These are phyloP conservation scores for Acrobasis consociella DNA, from an alignment of 2,888 invertebrate species.

Conservation along the genomic window DNA sequence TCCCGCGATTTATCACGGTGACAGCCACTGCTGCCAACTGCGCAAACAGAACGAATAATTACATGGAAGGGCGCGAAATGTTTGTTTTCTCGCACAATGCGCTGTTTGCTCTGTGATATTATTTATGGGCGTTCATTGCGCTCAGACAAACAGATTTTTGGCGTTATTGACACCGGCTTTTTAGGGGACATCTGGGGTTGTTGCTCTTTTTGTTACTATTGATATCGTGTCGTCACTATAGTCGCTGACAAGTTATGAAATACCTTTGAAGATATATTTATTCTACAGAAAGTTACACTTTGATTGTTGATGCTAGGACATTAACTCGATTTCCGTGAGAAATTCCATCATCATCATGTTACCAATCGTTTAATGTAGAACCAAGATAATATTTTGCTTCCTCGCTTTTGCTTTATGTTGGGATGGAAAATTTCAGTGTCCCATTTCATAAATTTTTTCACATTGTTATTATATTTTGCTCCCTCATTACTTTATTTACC, in stretches of 20 bases:
- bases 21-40: slow-evolving; percentile 67
- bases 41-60: slow-evolving; percentile 62
- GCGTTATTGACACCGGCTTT: slow-evolving; percentile 57
- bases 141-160: slow-evolving; percentile 63
- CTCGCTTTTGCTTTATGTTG: no score
- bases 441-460: no score
- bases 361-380: no score
- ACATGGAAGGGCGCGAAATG: slow-evolving; percentile 63
- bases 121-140: slow-evolving; percentile 65
- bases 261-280: no score
- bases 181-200: slow-evolving; percentile 31
- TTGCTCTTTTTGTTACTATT: slow-evolving; percentile 24
- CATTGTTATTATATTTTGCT: no score
- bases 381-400: no score
- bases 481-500: no score
- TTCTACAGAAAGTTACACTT: no score
- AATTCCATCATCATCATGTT: no score
- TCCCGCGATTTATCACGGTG: slow-evolving; percentile 60
- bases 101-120: slow-evolving; percentile 62
- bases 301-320: no score
- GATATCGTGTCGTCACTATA: slow-evolving; percentile 23
- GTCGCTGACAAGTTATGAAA: neutral
- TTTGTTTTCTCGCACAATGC: slow-evolving; percentile 65
- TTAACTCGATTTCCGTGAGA: no score
- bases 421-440: no score